Conservation (phyloP, 2,797 vertebrate genomes). For the Anolis apletophallus region DNA sequence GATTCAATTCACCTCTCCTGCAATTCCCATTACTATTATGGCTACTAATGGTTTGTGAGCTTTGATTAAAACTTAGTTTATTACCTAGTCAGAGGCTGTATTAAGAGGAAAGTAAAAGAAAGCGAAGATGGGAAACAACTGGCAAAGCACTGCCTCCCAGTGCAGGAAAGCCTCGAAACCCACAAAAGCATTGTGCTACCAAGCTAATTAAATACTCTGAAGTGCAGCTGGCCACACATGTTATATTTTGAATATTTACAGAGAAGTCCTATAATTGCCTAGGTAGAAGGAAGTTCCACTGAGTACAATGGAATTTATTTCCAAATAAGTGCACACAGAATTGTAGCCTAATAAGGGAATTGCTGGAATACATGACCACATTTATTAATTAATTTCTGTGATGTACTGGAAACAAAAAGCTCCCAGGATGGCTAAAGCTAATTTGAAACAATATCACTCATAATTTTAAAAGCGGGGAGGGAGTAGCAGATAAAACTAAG, state of each 20-base stretch:
- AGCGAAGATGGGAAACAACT: background rate
- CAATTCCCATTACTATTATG: conserved; percentile 10
- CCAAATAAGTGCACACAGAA: background rate
- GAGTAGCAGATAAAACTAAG: background rate
- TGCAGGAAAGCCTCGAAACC: background rate
- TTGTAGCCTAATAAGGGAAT: background rate
- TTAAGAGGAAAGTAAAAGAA: background rate
- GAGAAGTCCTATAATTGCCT: background rate
- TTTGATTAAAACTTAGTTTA: conserved; percentile 30
- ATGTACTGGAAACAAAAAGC: background rate
- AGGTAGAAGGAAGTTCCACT: background rate
- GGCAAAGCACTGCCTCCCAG: background rate
- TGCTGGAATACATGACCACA: background rate
- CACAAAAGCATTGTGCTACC: background rate
- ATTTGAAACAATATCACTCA: background rate
- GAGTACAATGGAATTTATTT: background rate
- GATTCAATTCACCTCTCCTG: conserved; percentile 28
- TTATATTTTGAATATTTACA: background rate
- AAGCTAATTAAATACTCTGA: background rate
- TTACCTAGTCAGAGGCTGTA: background rate
- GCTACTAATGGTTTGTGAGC: background rate
- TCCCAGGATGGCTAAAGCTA: background rate
- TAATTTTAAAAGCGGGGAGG: background rate
- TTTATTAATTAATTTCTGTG: background rate
- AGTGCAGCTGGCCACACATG: background rate